phyloP scores from a whole-genome alignment of 2,888 invertebrate genomes.

The Hyppa rectilinea region DNA sequence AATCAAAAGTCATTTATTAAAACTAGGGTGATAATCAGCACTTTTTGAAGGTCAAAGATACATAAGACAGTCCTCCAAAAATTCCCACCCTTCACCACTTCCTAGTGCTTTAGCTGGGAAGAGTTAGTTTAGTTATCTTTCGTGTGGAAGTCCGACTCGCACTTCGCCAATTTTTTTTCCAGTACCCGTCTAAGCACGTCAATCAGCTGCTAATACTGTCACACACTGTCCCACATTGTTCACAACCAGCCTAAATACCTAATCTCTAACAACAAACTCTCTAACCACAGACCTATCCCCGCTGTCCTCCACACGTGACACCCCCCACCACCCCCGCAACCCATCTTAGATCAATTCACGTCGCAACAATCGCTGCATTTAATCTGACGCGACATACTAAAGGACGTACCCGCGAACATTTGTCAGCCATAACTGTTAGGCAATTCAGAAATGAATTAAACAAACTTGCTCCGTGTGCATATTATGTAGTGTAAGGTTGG shows the following conservation, averaged over 20 bases:
- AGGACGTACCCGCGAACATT: constrained; percentile 76
- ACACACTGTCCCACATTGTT: too few relatives aligned
- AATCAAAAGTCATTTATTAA: too few relatives aligned
- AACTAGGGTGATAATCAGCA: too few relatives aligned
- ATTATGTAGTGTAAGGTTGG: background rate
- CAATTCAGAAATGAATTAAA: constrained; percentile 45
- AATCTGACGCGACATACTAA: constrained; percentile 76
- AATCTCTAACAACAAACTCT: constrained; percentile 23
- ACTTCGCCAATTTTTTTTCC: too few relatives aligned
- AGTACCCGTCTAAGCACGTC: too few relatives aligned
- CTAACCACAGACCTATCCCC: constrained; percentile 46
- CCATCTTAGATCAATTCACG: constrained; percentile 74
- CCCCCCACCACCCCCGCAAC: constrained; percentile 51
- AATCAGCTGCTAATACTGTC: too few relatives aligned
- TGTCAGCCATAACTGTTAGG: constrained; percentile 66
- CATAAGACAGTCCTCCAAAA: too few relatives aligned
- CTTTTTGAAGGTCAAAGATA: too few relatives aligned
- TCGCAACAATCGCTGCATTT: constrained; percentile 69
- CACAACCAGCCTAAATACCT: constrained; percentile 38
- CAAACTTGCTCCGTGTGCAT: constrained; percentile 25
- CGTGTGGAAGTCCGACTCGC: too few relatives aligned
- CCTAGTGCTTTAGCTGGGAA: too few relatives aligned
- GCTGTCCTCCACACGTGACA: constrained; percentile 21
- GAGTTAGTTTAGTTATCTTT: too few relatives aligned
- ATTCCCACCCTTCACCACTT: too few relatives aligned